Percentiles rank a stretch among this genome's conserved stretches.
phyloP scores from a whole-genome alignment of 2,797 vertebrate genomes.

The Amblyraja radiata region DNA sequence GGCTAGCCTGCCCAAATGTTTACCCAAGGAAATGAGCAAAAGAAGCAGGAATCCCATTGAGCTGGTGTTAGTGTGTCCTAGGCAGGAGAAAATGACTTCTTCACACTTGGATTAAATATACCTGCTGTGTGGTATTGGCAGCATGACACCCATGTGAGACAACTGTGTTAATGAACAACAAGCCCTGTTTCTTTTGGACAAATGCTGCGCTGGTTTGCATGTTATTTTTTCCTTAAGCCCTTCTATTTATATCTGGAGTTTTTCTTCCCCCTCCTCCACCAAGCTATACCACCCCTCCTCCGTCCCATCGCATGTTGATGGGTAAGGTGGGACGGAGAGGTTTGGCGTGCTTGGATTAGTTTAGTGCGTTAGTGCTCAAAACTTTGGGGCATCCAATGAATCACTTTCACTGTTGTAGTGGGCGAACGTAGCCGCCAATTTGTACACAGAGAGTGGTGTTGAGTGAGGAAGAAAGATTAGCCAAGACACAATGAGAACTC shows the following conservation, averaged over 20 bases:
- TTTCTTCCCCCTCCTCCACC: not conserved
- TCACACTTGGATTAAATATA: not conserved
- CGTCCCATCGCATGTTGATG: not conserved
- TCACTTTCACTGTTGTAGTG: not conserved
- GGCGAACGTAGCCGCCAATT: not conserved
- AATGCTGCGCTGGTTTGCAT: not conserved
- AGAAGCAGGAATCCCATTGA: not conserved
- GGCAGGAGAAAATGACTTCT: constrained; percentile 28
- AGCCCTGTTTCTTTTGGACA: not conserved
- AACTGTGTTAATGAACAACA: constrained; percentile 24
- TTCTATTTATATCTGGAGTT: not conserved
- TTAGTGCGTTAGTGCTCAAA: not conserved
- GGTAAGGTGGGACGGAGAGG: not conserved
- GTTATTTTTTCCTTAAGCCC: not conserved
- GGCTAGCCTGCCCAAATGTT: not conserved
- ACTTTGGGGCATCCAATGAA: not conserved
- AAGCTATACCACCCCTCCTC: not conserved
- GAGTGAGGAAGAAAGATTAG: too few relatives aligned
- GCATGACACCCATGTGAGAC: not conserved
- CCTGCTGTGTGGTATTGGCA: constrained; percentile 19
- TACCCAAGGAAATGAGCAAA: not conserved
- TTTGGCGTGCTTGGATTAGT: too few relatives aligned
- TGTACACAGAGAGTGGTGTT: not conserved
- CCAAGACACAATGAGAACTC: too few relatives aligned
- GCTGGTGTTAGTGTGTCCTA: not conserved